These are phyloP conservation scores for Eupithecia exiguata DNA, from an alignment of 2,888 invertebrate genomes.

Conservation along the genomic window DNA sequence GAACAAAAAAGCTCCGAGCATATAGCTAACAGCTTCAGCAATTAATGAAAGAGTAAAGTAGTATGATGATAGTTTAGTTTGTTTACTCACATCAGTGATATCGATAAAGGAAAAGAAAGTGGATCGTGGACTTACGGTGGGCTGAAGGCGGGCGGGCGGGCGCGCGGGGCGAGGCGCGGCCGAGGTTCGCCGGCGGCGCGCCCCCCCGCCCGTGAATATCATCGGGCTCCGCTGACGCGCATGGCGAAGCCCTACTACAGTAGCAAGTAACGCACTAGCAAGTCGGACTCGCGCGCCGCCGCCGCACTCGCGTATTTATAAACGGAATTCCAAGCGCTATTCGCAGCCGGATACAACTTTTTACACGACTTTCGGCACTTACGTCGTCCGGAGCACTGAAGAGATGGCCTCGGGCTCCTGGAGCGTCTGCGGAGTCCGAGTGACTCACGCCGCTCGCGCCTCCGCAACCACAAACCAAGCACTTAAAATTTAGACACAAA, in stretches of 20 bases:
- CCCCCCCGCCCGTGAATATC: slow-evolving; percentile 83
- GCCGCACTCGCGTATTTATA: slow-evolving; percentile 76
- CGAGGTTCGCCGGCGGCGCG: slow-evolving; percentile 79
- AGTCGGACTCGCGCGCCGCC: slow-evolving; percentile 47
- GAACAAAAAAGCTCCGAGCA: background rate
- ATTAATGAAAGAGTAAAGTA: background rate
- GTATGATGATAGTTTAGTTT: slow-evolving; percentile 27
- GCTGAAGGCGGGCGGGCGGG: slow-evolving; percentile 64
- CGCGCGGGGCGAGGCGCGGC: slow-evolving; percentile 67
- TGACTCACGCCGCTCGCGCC: slow-evolving; percentile 66
- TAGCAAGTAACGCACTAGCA: slow-evolving; percentile 45
- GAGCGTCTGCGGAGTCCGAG: slow-evolving; percentile 72
- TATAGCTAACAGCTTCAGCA: background rate
- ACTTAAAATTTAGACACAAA: slow-evolving; percentile 62
- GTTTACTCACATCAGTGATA: slow-evolving; percentile 35
- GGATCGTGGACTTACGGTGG: slow-evolving; percentile 62
- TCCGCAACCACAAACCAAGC: slow-evolving; percentile 53
- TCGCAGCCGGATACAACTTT: slow-evolving; percentile 81
- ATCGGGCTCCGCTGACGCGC: slow-evolving; percentile 67
- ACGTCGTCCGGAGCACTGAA: slow-evolving; percentile 81
- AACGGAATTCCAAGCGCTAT: slow-evolving; percentile 79
- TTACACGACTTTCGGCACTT: slow-evolving; percentile 83
- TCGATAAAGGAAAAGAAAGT: background rate
- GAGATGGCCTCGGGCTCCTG: slow-evolving; percentile 66
- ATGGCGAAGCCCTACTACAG: slow-evolving; percentile 50